A percentile compares a stretch with the other conserved stretches of the same genome.
Conservation (phyloP, 1,140 invertebrate genomes). For the Pogonus chalceus region DNA sequence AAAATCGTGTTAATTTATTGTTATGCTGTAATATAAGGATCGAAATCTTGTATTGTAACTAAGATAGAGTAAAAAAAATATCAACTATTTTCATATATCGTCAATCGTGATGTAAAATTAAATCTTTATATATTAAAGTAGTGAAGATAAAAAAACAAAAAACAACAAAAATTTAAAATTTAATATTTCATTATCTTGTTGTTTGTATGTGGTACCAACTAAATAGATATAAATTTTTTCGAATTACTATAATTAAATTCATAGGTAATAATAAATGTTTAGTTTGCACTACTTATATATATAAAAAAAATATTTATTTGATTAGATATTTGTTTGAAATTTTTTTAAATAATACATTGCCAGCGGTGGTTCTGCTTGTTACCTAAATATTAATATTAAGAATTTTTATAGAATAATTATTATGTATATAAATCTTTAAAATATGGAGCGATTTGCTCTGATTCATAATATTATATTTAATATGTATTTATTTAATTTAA, state of each 20-base stretch:
- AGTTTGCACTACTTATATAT: not conserved
- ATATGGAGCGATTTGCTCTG: too few relatives aligned
- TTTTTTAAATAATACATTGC: too few relatives aligned
- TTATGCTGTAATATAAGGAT: not conserved
- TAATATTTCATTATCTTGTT: not conserved
- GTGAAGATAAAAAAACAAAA: not conserved
- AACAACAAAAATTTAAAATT: not conserved
- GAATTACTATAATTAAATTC: too few relatives aligned
- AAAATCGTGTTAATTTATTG: too few relatives aligned
- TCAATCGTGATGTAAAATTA: not conserved
- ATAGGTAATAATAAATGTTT: not conserved
- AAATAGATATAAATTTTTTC: not conserved
- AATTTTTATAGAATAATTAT: too few relatives aligned
- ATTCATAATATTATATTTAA: too few relatives aligned
- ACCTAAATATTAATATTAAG: too few relatives aligned
- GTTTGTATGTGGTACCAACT: not conserved
- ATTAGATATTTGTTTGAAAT: too few relatives aligned
- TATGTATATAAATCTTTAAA: too few relatives aligned
- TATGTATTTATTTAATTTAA: too few relatives aligned
- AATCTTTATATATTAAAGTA: constrained; percentile 8
- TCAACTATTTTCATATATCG: not conserved
- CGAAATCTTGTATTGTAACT: not conserved
- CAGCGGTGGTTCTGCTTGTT: too few relatives aligned
- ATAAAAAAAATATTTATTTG: too few relatives aligned
- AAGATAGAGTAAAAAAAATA: not conserved